A percentile compares a stretch with the other conserved stretches of the same genome.
Conservation (phyloP, 2,888 invertebrate species). For the Hylaea fasciaria region DNA sequence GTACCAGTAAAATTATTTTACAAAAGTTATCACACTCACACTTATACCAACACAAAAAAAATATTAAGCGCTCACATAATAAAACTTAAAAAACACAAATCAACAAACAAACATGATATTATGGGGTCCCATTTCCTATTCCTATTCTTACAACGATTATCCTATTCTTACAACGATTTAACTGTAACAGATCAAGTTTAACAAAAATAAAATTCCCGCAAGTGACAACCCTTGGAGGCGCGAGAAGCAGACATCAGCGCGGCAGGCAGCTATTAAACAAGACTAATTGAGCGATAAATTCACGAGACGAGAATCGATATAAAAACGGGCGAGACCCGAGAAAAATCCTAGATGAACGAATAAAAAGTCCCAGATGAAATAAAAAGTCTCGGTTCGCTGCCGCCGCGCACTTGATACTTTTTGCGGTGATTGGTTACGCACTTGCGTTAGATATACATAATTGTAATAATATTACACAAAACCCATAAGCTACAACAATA, state of each 20-base stretch:
- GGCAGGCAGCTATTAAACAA: slow-evolving; percentile 85
- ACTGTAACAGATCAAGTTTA: slow-evolving; percentile 3
- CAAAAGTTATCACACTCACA: too few relatives aligned
- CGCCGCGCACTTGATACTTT: slow-evolving; percentile 16
- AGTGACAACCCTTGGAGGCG: slow-evolving; percentile 73
- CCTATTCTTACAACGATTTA: neutral
- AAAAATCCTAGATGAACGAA: slow-evolving; percentile 74
- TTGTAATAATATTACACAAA: too few relatives aligned
- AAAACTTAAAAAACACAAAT: too few relatives aligned
- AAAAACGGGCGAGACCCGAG: slow-evolving; percentile 77
- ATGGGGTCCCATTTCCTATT: too few relatives aligned
- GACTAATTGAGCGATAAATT: slow-evolving; percentile 86
- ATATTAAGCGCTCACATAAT: too few relatives aligned
- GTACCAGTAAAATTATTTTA: too few relatives aligned
- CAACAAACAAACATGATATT: too few relatives aligned
- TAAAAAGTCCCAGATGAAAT: slow-evolving; percentile 57
- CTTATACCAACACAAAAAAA: too few relatives aligned
- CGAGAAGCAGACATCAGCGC: slow-evolving; percentile 83
- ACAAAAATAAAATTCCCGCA: slow-evolving; percentile 11
- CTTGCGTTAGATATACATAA: too few relatives aligned
- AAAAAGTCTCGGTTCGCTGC: slow-evolving; percentile 44
- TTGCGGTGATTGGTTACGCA: neutral
- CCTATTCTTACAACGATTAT: too few relatives aligned
- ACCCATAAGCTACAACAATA: too few relatives aligned
- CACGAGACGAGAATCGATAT: slow-evolving; percentile 79